A percentile compares a stretch with the other conserved stretches of the same genome.
phyloP scores from a whole-genome alignment of 2,797 vertebrate genomes.

The Vipera ursinii region DNA sequence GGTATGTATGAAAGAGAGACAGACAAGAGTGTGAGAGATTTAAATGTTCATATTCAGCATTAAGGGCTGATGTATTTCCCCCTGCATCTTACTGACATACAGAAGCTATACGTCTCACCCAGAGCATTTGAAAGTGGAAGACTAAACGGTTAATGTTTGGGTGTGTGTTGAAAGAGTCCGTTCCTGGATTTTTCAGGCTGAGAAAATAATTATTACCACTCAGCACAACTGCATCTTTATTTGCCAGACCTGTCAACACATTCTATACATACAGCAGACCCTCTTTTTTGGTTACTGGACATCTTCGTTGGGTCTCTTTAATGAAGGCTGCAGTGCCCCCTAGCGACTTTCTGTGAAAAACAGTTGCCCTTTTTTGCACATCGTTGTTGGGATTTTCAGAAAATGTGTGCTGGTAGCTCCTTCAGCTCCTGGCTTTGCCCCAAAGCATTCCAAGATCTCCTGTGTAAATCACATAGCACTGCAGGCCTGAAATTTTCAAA shows the following conservation, averaged over 20 bases:
- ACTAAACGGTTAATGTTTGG: neutral
- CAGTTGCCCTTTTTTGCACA: neutral
- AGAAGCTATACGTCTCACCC: neutral
- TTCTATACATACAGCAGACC: neutral
- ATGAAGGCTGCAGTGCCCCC: conserved; percentile 23
- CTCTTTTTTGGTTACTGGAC: neutral
- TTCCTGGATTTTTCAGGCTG: neutral
- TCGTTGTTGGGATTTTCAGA: neutral
- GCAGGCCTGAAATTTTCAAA: neutral
- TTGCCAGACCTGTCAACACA: neutral
- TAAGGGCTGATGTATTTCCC: neutral
- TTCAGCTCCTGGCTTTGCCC: neutral
- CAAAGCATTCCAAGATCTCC: neutral
- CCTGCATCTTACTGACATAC: neutral
- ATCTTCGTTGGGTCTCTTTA: neutral
- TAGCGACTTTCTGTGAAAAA: conserved; percentile 6
- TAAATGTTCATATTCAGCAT: neutral
- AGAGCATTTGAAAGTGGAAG: neutral
- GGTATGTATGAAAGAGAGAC: neutral
- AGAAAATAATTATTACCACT: neutral
- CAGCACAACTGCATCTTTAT: neutral
- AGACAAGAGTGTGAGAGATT: neutral
- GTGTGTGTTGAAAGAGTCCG: neutral
- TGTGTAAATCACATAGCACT: neutral
- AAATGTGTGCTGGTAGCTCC: neutral